Evolutionary conservation across 2,113 vertebrate genomes (phyloP), one percentile per base, ranked within the genome.

Genomic region (Lagenorhynchus albirostris): DNA sequence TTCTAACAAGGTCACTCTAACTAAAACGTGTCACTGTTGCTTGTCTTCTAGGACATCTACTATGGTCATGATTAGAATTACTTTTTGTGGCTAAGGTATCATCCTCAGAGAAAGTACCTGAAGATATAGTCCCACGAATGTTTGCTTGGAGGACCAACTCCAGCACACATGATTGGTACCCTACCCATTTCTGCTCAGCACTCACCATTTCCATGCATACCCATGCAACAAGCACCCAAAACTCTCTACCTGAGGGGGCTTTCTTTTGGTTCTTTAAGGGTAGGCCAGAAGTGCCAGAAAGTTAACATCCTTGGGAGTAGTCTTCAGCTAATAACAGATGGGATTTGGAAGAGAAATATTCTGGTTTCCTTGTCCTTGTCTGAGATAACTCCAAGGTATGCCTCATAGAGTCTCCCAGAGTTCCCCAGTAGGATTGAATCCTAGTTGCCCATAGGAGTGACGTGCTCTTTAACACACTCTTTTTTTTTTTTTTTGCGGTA

Each of bases 81-180:
- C 15, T 33, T 58, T 92, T 94, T 94, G 90, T 77, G 67, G 50
- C 29, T 33, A 83, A 95, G 38, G 15, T 25, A 73, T 70, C n/a
- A 58, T 76, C 73, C 60, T 91, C 33, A 85, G 55, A 79, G 96
- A 95, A 96, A 91, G 74, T 6, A 86, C 88, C 36, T 76, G 18
- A 89, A 62, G 33, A 65, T 86, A 68, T 62, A 92, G 25, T 44
- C 18, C 55, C 2, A 17, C 50, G 38, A 83, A 68, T 36, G 15
- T 81, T 85, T 68, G 47, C 73, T 68, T 93, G 23, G 62, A 85
- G 33, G 25, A 92, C 31, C 67, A 86, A 85, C 50, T 47, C 7
- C 20, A 81, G 33, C n/a, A 71, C 20, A 47, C 17, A 41, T 80
- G 47, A 11, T 65, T 84, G 50, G 36, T 84, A 10, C 6, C 18